phyloP scores from a whole-genome alignment of 2,113 vertebrate genomes.

The Pampusana beccarii region DNA sequence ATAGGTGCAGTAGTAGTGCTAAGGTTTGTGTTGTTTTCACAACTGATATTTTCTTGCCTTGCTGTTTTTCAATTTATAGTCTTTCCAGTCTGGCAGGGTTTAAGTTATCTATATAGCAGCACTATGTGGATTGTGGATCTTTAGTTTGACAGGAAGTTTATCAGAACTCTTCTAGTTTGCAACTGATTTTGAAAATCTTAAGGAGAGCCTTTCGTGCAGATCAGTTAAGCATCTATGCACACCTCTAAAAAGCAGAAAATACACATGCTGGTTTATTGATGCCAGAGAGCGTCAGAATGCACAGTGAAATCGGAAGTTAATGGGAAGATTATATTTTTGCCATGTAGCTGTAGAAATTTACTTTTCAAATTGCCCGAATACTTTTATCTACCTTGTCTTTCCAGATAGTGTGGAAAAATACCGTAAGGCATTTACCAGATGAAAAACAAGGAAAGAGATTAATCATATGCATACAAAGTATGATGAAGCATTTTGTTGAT shows the following conservation, averaged over 20 bases:
- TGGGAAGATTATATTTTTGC: background rate
- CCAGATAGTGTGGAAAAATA: background rate
- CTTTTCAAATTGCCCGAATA: background rate
- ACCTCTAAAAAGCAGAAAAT: background rate
- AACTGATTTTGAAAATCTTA: background rate
- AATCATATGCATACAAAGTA: background rate
- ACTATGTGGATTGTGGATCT: background rate
- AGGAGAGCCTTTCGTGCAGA: background rate
- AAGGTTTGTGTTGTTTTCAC: background rate
- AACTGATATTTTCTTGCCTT: background rate
- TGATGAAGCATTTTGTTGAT: background rate
- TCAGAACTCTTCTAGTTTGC: background rate
- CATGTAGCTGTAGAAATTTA: background rate
- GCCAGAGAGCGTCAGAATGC: background rate
- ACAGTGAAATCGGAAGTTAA: background rate
- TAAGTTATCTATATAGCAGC: background rate
- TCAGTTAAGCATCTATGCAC: background rate
- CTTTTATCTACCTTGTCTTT: background rate
- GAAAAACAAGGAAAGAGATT: background rate
- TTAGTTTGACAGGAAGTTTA: background rate
- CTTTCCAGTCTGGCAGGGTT: background rate
- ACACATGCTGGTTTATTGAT: background rate
- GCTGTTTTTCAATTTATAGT: background rate
- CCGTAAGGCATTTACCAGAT: background rate
- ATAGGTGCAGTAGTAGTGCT: background rate